Evolutionary conservation across 1,140 invertebrate species (phyloP).

Genomic region (Drosophila prosaltans): DNA sequence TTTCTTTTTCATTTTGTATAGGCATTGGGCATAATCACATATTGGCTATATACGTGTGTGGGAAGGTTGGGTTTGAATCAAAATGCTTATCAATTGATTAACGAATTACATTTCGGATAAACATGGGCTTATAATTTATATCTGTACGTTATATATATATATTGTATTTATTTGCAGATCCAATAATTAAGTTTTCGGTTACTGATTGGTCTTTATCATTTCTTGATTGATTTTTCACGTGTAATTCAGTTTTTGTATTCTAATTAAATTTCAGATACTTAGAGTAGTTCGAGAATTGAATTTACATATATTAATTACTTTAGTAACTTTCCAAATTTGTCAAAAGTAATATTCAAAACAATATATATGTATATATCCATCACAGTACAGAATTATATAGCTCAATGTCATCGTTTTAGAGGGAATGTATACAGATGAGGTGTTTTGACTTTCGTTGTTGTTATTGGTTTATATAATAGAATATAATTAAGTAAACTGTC

Average conservation of each 20-base stretch:
- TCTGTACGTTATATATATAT: background rate
- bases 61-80: slow-evolving; percentile 23
- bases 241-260: background rate
- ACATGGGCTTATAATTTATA: background rate
- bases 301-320: background rate
- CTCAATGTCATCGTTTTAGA: background rate
- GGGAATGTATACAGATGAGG: slow-evolving; percentile 15
- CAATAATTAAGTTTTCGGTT: too few relatives aligned
- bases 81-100: slow-evolving; percentile 3
- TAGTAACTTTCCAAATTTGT: too few relatives aligned
- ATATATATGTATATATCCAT: background rate
- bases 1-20: slow-evolving; percentile 23
- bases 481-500: slow-evolving; percentile 70
- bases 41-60: slow-evolving; percentile 50
- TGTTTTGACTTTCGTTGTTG: slow-evolving; percentile 42
- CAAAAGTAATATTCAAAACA: too few relatives aligned
- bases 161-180: background rate
- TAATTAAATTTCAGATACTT: background rate
- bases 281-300: background rate
- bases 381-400: background rate
- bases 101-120: background rate
- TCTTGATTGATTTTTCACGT: background rate
- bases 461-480: slow-evolving; percentile 38
- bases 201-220: background rate
- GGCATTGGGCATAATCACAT: slow-evolving; percentile 66